Conservation (phyloP, 2,888 invertebrate species). For the Seira sanloemensis region DNA sequence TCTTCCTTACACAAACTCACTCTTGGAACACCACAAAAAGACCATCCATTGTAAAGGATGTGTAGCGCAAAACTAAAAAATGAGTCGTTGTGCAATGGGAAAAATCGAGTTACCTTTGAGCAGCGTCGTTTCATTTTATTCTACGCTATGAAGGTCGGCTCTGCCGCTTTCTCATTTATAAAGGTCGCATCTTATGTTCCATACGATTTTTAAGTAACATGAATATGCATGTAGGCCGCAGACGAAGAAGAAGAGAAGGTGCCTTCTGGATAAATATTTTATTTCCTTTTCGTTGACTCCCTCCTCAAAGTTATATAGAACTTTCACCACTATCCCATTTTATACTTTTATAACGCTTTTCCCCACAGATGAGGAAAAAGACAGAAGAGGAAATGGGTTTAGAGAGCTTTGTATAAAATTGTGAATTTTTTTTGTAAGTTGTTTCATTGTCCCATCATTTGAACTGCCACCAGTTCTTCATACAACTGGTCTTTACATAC, state of each 20-base stretch:
- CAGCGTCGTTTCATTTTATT: neutral
- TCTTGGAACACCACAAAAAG: conserved; percentile 28
- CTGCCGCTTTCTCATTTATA: conserved; percentile 44
- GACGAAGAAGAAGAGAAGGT: conserved; percentile 25
- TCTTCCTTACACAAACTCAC: conserved; percentile 46
- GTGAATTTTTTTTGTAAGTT: conserved; percentile 30
- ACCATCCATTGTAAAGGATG: neutral
- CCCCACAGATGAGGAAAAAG: conserved; percentile 28
- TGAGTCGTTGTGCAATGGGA: neutral
- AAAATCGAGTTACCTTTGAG: neutral
- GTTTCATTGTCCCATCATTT: conserved; percentile 18
- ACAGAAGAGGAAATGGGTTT: conserved; percentile 40
- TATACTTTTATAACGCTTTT: conserved; percentile 32
- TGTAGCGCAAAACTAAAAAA: neutral
- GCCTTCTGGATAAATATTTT: conserved; percentile 31
- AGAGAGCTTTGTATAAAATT: conserved; percentile 30
- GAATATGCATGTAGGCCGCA: conserved; percentile 36
- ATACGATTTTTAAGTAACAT: conserved; percentile 25
- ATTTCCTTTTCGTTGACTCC: conserved; percentile 9
- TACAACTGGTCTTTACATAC: conserved; percentile 1
- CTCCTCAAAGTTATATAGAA: conserved; percentile 12
- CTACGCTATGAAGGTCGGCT: conserved; percentile 59
- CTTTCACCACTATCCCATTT: conserved; percentile 24
- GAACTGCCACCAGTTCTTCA: conserved; percentile 14
- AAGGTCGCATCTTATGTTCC: conserved; percentile 33